Evolutionary conservation across 2,113 vertebrate genomes (phyloP).

Genomic region (Fukomys damarensis): DNA sequence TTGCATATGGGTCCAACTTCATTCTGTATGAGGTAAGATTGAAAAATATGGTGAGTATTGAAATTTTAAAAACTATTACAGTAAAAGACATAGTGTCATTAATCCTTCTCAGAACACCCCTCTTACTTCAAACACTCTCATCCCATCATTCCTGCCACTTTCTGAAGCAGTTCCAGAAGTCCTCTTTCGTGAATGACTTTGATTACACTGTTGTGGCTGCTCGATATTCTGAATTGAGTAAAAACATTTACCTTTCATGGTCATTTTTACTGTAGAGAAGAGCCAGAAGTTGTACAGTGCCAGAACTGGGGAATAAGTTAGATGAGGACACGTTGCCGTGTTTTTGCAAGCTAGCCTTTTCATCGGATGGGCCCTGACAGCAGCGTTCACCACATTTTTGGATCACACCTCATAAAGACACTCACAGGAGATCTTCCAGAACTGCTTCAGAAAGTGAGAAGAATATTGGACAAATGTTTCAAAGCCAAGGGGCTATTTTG

Average conservation of each 20-base stretch:
- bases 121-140: background rate
- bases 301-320: background rate
- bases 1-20: background rate
- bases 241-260: background rate
- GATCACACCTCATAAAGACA: background rate
- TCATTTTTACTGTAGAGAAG: background rate
- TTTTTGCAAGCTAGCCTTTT: background rate
- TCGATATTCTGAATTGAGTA: background rate
- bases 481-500: background rate
- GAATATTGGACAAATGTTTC: background rate
- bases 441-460: background rate
- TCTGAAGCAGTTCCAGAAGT: background rate
- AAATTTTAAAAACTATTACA: background rate
- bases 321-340: no score
- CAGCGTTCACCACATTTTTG: background rate
- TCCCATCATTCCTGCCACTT: background rate
- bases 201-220: background rate
- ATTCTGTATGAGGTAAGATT: background rate
- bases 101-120: background rate
- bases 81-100: background rate
- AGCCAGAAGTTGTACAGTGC: background rate
- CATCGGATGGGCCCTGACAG: background rate
- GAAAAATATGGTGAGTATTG: background rate
- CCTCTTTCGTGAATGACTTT: background rate
- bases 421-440: background rate